These are phyloP conservation scores for Sycophila texana DNA, from an alignment of 2,888 invertebrate genomes.

Conservation along the genomic window DNA sequence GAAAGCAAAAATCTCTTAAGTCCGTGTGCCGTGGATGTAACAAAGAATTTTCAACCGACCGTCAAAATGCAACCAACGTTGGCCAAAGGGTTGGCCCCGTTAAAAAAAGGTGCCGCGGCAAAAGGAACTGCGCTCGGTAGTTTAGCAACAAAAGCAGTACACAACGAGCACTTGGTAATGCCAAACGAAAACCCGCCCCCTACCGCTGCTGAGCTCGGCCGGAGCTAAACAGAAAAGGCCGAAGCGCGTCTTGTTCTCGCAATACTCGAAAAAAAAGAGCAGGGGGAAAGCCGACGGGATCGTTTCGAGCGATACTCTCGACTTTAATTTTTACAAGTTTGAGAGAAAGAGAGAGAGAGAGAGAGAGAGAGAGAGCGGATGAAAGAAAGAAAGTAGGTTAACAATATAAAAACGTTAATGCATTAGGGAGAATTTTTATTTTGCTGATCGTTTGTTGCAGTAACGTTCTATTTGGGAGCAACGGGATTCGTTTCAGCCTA, in stretches of 20 bases:
- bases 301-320: not conserved
- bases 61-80: not conserved
- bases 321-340: slow-evolving; percentile 17
- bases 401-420: not conserved
- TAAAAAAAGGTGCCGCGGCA: not conserved
- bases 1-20: not conserved
- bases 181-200: slow-evolving; percentile 9
- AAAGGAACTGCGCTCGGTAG: not conserved
- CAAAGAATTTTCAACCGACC: slow-evolving; percentile 31
- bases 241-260: not conserved
- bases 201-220: not conserved
- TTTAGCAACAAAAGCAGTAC: slow-evolving; percentile 23
- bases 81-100: not conserved
- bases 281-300: not conserved
- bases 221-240: slow-evolving; percentile 27
- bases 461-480: not conserved
- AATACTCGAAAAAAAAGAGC: not conserved
- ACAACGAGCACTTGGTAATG: not conserved
- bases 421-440: no score
- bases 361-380: not conserved
- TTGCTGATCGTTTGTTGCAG: not conserved
- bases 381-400: not conserved
- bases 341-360: no score
- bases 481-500: not conserved
- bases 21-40: not conserved